Base-by-base conservation (phyloP, 2,888 invertebrate species). In the Limnephilus rhombicus region DNA sequence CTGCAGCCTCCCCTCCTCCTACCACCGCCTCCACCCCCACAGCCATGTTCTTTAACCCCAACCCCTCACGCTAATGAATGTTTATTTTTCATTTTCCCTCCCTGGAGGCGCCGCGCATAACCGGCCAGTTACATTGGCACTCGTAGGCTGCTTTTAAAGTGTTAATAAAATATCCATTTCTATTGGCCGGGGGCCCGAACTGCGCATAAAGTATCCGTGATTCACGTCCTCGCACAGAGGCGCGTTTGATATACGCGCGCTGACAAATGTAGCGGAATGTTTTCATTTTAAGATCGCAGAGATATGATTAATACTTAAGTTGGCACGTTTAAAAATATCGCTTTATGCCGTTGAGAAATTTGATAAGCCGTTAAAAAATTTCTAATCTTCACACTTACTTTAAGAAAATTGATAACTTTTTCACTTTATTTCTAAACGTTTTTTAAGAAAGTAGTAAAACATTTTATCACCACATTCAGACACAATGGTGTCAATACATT, bases 31-130 rank as follows among this genome's bases (percentile, higher is more conserved):
- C 13, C 11, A 15, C 49, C 9, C 49, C 49, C 49, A 49, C 49
- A 49, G 4, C 12, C 15, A 13, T 0, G 49, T 49, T 49, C 81
- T 29, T 68, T 41, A 29, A 34, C 91, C 89, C 91, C 83, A 31
- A 41, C 82, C 41, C 34, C 90, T 18, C 37, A 80, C 91, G 89
- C 90, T 91, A 92, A 93, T 92, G 91, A 92, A 93, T 93, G 93
- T 92, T 91, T 93, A 93, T 92, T 93, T 93, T 93, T 93, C 92
- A 93, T 93, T 93, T 92, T 92, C 88, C 68, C 41, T 86, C 92
- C 89, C 91, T 92, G 82, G 68, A 85, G 91, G 93, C 90, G 89
- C 89, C 90, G 81, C 81, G 88, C 82, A 91, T 85, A 89, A 88
- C 92, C 83, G 90, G 85, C 92, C 92, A 87, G 90, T 91, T 87